phyloP scores from a whole-genome alignment of 2,113 vertebrate species.

The Ranitomeya variabilis region DNA sequence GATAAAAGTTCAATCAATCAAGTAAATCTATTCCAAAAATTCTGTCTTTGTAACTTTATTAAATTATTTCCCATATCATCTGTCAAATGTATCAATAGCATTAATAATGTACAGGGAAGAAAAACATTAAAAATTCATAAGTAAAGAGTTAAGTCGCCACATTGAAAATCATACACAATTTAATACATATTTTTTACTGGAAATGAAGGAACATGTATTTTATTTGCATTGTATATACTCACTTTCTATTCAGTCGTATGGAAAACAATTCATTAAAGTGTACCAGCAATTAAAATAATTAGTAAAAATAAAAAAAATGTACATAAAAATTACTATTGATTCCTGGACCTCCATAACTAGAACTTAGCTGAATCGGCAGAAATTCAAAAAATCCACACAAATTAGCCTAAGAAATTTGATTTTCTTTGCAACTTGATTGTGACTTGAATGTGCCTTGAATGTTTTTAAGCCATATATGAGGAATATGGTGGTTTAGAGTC shows the following conservation, averaged over 20 bases:
- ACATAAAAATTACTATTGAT: background rate
- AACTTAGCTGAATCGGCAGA: too few relatives aligned
- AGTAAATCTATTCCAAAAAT: constrained; percentile 51
- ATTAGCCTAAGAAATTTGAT: too few relatives aligned
- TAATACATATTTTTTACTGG: constrained; percentile 27
- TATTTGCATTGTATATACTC: background rate
- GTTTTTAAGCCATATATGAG: too few relatives aligned
- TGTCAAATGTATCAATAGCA: constrained; percentile 49
- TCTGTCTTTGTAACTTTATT: constrained; percentile 49
- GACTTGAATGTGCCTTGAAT: too few relatives aligned
- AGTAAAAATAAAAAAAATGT: background rate
- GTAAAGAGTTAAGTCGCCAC: constrained; percentile 29
- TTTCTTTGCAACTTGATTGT: too few relatives aligned
- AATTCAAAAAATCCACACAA: too few relatives aligned
- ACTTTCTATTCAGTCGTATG: background rate
- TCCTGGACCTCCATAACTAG: too few relatives aligned
- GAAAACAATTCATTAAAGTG: background rate
- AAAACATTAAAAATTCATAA: constrained; percentile 50
- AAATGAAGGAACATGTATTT: constrained; percentile 28
- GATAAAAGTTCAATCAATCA: constrained; percentile 51
- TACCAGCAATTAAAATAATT: background rate
- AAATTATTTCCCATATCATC: constrained; percentile 50
- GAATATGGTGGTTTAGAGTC: too few relatives aligned
- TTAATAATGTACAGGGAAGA: constrained; percentile 46
- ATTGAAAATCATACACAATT: constrained; percentile 31